Percentiles rank a stretch among this genome's conserved stretches.
phyloP scores from a whole-genome alignment of 2,888 invertebrate species.

The Lasius platythorax region DNA sequence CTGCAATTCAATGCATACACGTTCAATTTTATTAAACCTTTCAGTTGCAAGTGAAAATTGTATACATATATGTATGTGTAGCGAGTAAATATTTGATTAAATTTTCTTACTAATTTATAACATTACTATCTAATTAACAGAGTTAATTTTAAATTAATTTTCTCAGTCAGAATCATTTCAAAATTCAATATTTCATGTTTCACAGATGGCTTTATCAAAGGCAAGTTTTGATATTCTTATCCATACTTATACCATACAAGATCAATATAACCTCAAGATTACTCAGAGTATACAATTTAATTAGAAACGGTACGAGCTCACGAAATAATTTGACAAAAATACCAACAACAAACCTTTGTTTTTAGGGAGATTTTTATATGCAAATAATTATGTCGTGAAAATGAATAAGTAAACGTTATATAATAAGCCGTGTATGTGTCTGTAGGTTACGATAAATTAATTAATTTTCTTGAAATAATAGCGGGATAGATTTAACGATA shows the following conservation, averaged over 20 bases:
- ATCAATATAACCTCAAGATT: constrained; percentile 7
- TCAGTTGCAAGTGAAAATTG: background rate
- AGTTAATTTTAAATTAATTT: background rate
- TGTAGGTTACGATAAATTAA: background rate
- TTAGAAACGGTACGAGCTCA: background rate
- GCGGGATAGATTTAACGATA: background rate
- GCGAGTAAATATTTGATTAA: background rate
- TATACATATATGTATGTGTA: background rate
- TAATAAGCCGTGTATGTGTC: constrained; percentile 7
- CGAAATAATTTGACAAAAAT: background rate
- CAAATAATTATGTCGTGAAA: background rate
- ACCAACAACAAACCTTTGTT: background rate
- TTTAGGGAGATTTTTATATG: background rate
- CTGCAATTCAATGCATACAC: constrained; percentile 70
- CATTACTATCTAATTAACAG: background rate
- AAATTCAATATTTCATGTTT: background rate
- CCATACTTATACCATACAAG: background rate
- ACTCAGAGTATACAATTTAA: background rate
- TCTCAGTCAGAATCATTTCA: background rate
- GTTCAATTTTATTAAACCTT: background rate
- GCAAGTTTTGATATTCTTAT: background rate
- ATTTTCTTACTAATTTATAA: background rate
- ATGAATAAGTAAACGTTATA: constrained; percentile 33
- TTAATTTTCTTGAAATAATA: constrained; percentile 17
- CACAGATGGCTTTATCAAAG: background rate